Evolutionary conservation across 2,113 vertebrate species (phyloP), one percentile per base, ranked within the genome.

Genomic region (Lutjanus erythropterus): DNA sequence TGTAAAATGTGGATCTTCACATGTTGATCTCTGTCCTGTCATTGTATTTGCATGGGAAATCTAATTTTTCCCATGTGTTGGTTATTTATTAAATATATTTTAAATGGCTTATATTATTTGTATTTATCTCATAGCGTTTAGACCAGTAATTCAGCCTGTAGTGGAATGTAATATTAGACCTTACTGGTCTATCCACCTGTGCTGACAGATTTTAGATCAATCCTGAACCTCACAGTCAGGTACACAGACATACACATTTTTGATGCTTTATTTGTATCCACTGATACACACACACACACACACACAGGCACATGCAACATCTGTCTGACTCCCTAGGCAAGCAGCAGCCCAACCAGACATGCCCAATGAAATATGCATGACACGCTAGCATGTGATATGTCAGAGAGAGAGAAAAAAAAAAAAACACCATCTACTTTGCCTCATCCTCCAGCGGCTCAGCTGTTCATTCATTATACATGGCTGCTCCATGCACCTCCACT

Each of bases 381-480:
- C 76, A 78, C 46, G 27, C 76, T 78, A 75, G 62, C 71, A 85
- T 88, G 86, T 76, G 81, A 88, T 75, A 80, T 86, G 84, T 90
- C 68, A 86, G 75, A 78, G n/a, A n/a, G n/a, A n/a, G n/a, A n/a
- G n/a, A 71, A 68, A 60, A 0, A 29, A 52, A 16, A 39, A 5
- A 33, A 35, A 21, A 10, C 31, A 15, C 23, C 39, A 67, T 85
- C 71, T 42, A 61, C 73, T 67, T 66, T 47, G 47, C 65, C 58
- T 88, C 84, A 41, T 81, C 75, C 77, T 87, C 67, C 78, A 71
- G 74, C 27, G 42, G 74, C 76, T 88, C 84, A 84, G 88, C 82
- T 88, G 84, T 88, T 91, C 88, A 87, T 91, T 78, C 61, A 90
- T 90, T 88, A 90, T 82, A 86, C 88, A 90, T 90, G 81, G 71